These are phyloP conservation scores for Listronotus oregonensis DNA, from an alignment of 1,140 invertebrate genomes.

Conservation along the genomic window DNA sequence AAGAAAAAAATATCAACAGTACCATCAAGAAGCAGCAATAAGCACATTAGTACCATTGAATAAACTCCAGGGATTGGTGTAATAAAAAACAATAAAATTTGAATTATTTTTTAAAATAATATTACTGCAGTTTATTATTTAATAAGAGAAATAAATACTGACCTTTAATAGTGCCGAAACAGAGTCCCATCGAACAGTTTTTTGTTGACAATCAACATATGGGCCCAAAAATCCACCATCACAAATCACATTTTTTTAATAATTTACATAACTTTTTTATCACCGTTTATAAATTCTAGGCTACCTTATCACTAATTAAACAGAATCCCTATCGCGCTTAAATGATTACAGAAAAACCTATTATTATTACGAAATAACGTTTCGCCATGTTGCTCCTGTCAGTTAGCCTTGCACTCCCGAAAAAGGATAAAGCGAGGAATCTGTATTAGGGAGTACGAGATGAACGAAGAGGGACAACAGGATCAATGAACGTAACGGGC, in stretches of 20 bases:
- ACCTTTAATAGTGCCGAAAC: not conserved
- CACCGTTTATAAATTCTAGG: too few relatives aligned
- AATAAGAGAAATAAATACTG: too few relatives aligned
- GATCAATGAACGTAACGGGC: conserved; percentile 4
- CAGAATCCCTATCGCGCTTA: not conserved
- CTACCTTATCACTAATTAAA: not conserved
- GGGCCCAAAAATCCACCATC: not conserved
- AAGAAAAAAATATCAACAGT: too few relatives aligned
- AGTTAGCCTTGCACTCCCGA: not conserved
- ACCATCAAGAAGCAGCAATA: too few relatives aligned
- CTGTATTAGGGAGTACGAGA: not conserved
- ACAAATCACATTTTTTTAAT: not conserved
- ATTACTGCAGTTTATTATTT: too few relatives aligned
- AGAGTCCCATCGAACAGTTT: not conserved
- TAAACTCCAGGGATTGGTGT: too few relatives aligned
- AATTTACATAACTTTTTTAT: too few relatives aligned
- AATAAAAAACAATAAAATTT: too few relatives aligned
- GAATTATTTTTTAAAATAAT: too few relatives aligned
- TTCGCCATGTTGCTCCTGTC: conserved; percentile 6
- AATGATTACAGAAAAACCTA: not conserved
- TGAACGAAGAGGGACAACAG: not conserved
- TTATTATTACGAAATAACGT: not conserved
- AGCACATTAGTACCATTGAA: too few relatives aligned
- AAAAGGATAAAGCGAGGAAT: not conserved
- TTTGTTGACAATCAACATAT: conserved; percentile 1